Conservation (phyloP, 2,888 invertebrate genomes). For the Lithophane semibrunnea region DNA sequence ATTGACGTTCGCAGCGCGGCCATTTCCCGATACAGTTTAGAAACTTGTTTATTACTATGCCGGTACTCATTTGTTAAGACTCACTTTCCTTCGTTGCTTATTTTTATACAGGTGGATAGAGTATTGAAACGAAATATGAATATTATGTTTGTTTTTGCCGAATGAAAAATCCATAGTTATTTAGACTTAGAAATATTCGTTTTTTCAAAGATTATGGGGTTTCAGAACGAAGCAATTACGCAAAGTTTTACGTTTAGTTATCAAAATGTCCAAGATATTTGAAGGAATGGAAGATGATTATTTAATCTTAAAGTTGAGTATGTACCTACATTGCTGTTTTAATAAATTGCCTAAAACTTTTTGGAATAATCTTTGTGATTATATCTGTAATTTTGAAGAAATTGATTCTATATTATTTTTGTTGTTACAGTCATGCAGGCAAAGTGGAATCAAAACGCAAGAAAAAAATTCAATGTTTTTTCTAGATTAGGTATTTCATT, state of each 20-base stretch:
- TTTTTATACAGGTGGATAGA: neutral
- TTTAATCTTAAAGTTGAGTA: neutral
- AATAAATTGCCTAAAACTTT: rapidly evolving
- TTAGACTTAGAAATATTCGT: no score
- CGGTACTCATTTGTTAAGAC: neutral
- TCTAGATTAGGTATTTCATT: neutral
- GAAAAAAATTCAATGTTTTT: no score
- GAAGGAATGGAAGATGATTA: neutral
- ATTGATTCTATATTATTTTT: neutral
- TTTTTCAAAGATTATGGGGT: neutral
- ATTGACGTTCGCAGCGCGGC: conserved; percentile 71
- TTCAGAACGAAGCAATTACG: conserved; percentile 29
- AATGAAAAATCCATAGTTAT: neutral
- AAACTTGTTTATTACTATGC: conserved; percentile 14
- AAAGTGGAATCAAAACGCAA: conserved; percentile 23
- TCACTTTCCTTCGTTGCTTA: neutral
- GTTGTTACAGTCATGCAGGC: neutral
- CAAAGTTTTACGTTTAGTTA: conserved; percentile 29
- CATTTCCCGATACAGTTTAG: conserved; percentile 56
- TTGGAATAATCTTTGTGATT: neutral
- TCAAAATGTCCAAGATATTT: neutral
- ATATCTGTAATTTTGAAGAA: neutral
- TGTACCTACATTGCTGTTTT: rapidly evolving
- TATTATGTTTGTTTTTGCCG: rapidly evolving
- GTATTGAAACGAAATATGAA: neutral